Conservation (phyloP, 2,888 invertebrate genomes). For the Sarcophaga rosellei region DNA sequence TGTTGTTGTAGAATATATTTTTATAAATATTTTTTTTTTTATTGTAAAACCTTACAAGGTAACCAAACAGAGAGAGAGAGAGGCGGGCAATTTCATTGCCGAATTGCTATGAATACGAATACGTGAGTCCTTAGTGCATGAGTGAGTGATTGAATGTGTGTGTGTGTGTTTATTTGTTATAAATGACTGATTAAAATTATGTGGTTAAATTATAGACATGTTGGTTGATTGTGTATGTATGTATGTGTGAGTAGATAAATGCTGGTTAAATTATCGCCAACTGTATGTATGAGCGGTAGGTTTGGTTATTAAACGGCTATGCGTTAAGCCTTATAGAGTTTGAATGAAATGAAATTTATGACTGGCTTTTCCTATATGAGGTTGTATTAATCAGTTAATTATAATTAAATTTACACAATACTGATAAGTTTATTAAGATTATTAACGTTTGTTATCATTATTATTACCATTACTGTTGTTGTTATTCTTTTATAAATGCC, state of each 20-base stretch:
- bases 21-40: background rate
- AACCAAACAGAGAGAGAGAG: background rate
- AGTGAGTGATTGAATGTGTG: background rate
- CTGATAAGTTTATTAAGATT: constrained; percentile 22
- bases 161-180: constrained; percentile 42
- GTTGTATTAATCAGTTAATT: constrained; percentile 43
- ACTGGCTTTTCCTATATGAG: background rate
- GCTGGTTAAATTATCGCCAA: background rate
- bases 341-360: background rate
- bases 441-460: constrained; percentile 13
- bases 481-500: background rate
- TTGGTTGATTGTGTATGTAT: background rate
- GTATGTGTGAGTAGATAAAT: background rate
- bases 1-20: background rate
- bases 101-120: background rate
- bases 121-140: background rate
- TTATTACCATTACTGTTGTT: constrained; percentile 11
- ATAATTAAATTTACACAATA: constrained; percentile 33
- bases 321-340: background rate
- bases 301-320: background rate
- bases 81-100: background rate
- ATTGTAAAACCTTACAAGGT: background rate
- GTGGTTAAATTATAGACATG: constrained; percentile 52
- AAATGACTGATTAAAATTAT: constrained; percentile 63
- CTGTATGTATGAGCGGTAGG: background rate